These are phyloP conservation scores for Ibycter americanus DNA, from an alignment of 2,797 vertebrate genomes.

Conservation along the genomic window DNA sequence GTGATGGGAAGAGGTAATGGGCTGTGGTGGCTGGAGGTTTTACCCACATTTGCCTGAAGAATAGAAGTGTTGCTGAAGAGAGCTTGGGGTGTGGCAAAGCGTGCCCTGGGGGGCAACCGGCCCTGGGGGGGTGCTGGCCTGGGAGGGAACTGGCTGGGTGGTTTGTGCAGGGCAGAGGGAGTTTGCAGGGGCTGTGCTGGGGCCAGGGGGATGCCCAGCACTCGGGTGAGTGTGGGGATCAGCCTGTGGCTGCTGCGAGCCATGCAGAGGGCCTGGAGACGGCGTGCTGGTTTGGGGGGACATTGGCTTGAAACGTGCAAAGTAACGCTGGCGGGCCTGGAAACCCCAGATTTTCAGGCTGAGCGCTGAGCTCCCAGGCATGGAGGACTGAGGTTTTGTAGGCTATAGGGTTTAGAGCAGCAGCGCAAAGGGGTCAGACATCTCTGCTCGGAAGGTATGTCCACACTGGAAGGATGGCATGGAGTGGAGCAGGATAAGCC, in stretches of 20 bases:
- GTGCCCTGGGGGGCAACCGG: neutral
- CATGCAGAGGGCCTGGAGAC: neutral
- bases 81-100: neutral
- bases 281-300: neutral
- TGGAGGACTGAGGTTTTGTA: neutral
- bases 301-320: neutral
- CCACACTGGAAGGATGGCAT: neutral
- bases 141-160: neutral
- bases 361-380: neutral
- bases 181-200: neutral
- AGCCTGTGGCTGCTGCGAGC: neutral
- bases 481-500: neutral
- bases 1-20: neutral
- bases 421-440: neutral
- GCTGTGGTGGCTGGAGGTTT: neutral
- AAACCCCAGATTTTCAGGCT: neutral
- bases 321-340: rapidly evolving
- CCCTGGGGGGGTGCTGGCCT: neutral
- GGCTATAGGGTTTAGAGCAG: neutral
- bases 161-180: neutral
- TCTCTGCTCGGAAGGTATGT: neutral
- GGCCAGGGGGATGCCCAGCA: neutral
- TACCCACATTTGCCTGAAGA: neutral
- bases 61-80: neutral
- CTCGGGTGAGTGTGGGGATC: rapidly evolving